Percentiles rank a stretch among this genome's conserved stretches.
Conservation (phyloP, 2,797 vertebrate species). For the Sylvilagus floridanus region DNA sequence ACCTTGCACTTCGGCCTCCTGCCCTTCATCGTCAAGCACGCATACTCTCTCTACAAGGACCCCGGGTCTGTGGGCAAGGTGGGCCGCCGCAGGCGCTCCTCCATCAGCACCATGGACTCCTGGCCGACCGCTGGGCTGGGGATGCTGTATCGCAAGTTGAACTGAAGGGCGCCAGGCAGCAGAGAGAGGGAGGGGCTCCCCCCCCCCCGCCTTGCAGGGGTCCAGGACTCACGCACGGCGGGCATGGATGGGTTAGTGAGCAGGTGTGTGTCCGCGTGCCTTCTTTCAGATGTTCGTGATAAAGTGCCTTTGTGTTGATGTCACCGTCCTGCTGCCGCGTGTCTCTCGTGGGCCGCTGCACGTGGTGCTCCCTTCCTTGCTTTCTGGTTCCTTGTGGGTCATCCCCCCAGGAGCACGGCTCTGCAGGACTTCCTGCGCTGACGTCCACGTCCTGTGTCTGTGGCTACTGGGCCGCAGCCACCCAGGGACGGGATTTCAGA, state of each 20-base stretch:
- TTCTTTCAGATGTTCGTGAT: background rate
- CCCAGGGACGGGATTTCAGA: background rate
- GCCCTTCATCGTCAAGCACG: slow-evolving; percentile 28
- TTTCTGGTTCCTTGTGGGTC: background rate
- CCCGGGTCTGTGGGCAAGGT: fast-evolving
- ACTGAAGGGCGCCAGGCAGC: background rate
- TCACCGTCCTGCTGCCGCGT: background rate
- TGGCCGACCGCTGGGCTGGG: background rate
- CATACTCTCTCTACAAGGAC: slow-evolving; percentile 3
- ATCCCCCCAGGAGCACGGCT: background rate
- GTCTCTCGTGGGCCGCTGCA: background rate
- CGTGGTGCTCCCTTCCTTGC: background rate
- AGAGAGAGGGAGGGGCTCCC: background rate
- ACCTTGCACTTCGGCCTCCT: slow-evolving; percentile 61
- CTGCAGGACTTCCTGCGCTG: background rate
- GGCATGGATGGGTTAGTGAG: fast-evolving
- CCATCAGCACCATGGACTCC: fast-evolving
- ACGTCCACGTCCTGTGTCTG: too few relatives aligned
- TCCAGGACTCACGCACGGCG: too few relatives aligned
- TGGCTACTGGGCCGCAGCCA: background rate
- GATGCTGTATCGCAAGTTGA: background rate
- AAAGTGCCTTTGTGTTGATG: background rate
- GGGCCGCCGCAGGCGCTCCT: background rate
- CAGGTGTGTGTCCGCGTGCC: fast-evolving
- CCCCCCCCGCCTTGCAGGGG: too few relatives aligned